These are phyloP conservation scores for Neuroterus valhalla DNA, from an alignment of 1,140 invertebrate species.

Conservation along the genomic window DNA sequence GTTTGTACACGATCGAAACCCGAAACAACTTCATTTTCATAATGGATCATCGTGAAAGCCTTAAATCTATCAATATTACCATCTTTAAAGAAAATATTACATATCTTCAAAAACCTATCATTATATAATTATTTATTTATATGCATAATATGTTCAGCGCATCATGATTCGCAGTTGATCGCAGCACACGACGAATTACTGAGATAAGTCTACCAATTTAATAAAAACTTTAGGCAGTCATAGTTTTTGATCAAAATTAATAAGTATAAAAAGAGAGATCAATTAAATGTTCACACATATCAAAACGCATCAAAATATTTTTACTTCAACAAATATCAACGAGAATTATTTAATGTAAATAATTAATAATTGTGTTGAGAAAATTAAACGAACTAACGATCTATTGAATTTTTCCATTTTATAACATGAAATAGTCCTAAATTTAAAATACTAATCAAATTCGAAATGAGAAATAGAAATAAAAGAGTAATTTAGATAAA, in stretches of 20 bases:
- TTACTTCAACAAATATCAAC: constrained; percentile 13
- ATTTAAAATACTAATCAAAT: too few species aligned
- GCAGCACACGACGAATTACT: constrained; percentile 21
- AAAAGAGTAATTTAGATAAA: too few species aligned
- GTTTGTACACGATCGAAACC: constrained; percentile 41
- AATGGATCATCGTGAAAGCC: too few species aligned
- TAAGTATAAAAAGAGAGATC: constrained; percentile 4
- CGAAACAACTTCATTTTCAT: too few species aligned
- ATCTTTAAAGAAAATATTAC: constrained; percentile 38
- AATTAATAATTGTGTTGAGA: constrained; percentile 3
- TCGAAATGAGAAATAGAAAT: too few species aligned
- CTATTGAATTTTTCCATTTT: background rate
- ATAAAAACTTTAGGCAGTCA: constrained; percentile 12
- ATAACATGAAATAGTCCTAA: background rate
- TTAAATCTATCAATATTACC: too few species aligned
- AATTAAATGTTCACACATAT: background rate
- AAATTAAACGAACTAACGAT: background rate
- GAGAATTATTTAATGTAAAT: constrained; percentile 5
- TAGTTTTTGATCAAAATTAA: constrained; percentile 32
- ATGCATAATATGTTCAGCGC: constrained; percentile 37
- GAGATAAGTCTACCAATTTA: background rate
- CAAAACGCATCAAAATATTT: background rate
- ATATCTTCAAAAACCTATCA: constrained; percentile 46
- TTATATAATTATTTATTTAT: constrained; percentile 50
- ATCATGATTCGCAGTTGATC: background rate